phyloP scores from a whole-genome alignment of 2,888 invertebrate genomes.

The Drosophila yooni region DNA sequence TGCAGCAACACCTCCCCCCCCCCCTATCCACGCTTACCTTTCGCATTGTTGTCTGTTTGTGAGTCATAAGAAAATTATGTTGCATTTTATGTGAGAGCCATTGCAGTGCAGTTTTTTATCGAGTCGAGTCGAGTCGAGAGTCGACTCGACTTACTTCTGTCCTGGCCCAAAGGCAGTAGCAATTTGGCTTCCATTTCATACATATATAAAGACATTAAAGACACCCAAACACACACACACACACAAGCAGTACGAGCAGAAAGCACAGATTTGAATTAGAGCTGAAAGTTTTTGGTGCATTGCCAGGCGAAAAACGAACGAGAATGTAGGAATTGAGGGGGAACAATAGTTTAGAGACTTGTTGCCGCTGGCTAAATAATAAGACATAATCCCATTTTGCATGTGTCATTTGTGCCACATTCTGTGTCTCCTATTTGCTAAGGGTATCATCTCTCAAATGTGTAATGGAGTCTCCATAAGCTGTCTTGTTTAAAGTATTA shows the following conservation, averaged over 20 bases:
- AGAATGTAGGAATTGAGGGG: neutral
- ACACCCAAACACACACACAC: conserved; percentile 24
- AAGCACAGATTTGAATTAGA: conserved; percentile 18
- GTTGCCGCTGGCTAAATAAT: conserved; percentile 51
- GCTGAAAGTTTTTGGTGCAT: conserved; percentile 58
- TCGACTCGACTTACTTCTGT: conserved; percentile 5
- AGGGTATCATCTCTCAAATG: neutral
- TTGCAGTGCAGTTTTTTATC: conserved; percentile 67
- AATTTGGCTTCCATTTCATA: conserved; percentile 51
- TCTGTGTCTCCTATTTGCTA: conserved; percentile 2
- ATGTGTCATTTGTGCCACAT: conserved; percentile 18
- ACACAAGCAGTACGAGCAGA: neutral
- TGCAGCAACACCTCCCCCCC: neutral
- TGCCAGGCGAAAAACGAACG: conserved; percentile 42
- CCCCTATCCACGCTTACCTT: conserved; percentile 16
- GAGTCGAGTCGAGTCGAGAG: conserved; percentile 19
- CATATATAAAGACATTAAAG: conserved; percentile 71
- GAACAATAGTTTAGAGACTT: conserved; percentile 30
- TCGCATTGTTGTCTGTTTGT: conserved; percentile 37
- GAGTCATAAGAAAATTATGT: conserved; percentile 81
- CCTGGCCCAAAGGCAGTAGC: conserved; percentile 47
- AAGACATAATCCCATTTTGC: conserved; percentile 51
- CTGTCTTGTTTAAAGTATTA: neutral
- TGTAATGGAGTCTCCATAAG: neutral
- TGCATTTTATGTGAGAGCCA: conserved; percentile 74